Percentiles rank a stretch among this genome's conserved stretches.
Conservation (phyloP, 1,140 invertebrate species). For the Telenomus remus region DNA sequence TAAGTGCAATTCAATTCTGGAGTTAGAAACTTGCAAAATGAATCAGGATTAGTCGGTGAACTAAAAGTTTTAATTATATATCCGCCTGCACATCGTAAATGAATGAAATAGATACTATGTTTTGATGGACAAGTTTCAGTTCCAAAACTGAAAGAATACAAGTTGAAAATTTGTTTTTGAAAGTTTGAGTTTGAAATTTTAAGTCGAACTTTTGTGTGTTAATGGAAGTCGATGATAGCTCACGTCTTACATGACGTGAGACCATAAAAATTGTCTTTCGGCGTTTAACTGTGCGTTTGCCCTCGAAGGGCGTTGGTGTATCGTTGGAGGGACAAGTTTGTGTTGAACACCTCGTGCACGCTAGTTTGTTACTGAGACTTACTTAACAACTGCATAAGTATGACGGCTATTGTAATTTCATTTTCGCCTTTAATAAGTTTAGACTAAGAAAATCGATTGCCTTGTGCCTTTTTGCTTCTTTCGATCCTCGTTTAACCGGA, state of each 20-base stretch:
- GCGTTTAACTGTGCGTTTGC: background rate
- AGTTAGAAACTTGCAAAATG: too few relatives aligned
- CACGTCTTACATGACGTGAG: background rate
- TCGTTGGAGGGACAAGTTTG: slow-evolving; percentile 24
- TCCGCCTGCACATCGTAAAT: too few relatives aligned
- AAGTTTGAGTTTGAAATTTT: too few relatives aligned
- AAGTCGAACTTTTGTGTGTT: too few relatives aligned
- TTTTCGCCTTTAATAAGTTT: slow-evolving; percentile 38
- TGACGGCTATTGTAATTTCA: slow-evolving; percentile 23
- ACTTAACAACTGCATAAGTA: slow-evolving; percentile 7
- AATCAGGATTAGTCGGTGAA: too few relatives aligned
- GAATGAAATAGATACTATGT: too few relatives aligned
- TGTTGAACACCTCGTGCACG: slow-evolving; percentile 16
- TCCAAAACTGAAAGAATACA: too few relatives aligned
- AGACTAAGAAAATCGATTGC: slow-evolving; percentile 40
- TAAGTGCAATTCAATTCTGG: too few relatives aligned
- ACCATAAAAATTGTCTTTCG: background rate
- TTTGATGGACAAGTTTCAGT: too few relatives aligned
- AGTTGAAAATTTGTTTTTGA: too few relatives aligned
- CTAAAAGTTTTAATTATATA: too few relatives aligned
- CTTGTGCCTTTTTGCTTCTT: slow-evolving; percentile 14
- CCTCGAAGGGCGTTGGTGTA: slow-evolving; percentile 22
- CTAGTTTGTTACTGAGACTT: slow-evolving; percentile 16
- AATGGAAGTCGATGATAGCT: too few relatives aligned
- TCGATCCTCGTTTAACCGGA: background rate